These are phyloP conservation scores for Camponotus vicinus DNA, from an alignment of 1,140 invertebrate species.

Conservation along the genomic window DNA sequence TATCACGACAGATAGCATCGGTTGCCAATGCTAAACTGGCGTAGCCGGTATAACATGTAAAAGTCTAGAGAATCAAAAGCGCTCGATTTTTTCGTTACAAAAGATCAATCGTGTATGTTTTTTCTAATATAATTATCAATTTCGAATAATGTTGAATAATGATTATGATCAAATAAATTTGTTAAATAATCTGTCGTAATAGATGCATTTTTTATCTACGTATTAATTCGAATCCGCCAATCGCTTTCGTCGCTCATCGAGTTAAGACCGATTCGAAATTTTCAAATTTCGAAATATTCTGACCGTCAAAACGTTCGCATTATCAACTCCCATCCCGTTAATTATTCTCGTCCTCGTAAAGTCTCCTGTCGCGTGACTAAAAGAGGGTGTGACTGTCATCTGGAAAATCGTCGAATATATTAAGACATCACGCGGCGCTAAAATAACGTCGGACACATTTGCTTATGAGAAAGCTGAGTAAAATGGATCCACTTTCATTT, in stretches of 20 bases:
- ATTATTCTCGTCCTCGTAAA: slow-evolving; percentile 67
- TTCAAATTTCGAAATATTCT: slow-evolving; percentile 21
- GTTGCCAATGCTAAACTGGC: slow-evolving; percentile 34
- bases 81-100: neutral
- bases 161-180: neutral
- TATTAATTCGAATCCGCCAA: neutral
- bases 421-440: slow-evolving; percentile 70
- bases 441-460: slow-evolving; percentile 9
- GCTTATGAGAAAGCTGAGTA: neutral
- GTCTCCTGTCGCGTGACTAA: slow-evolving; percentile 75
- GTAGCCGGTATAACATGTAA: slow-evolving; percentile 40
- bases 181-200: slow-evolving; percentile 6
- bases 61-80: slow-evolving; percentile 3
- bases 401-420: slow-evolving; percentile 68
- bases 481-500: neutral
- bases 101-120: neutral
- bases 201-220: neutral
- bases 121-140: neutral
- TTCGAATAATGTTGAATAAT: neutral
- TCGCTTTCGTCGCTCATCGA: neutral
- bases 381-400: slow-evolving; percentile 75
- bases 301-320: slow-evolving; percentile 63
- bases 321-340: slow-evolving; percentile 66
- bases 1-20: slow-evolving; percentile 56
- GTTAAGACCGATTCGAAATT: slow-evolving; percentile 43